Base-by-base conservation (phyloP, 2,113 vertebrate genomes). In the Pluvialis apricaria region DNA sequence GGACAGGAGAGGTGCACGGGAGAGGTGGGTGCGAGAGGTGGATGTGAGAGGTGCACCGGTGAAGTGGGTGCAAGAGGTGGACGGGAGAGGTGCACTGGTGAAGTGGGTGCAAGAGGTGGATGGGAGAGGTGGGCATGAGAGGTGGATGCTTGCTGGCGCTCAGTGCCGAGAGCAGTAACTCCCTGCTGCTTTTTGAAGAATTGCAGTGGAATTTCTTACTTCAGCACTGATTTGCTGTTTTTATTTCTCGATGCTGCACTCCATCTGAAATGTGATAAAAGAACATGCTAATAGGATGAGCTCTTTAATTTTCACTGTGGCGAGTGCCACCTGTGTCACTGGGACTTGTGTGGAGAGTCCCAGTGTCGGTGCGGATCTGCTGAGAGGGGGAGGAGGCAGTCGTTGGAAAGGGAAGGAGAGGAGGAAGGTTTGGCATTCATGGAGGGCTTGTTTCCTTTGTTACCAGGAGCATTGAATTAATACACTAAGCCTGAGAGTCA, bases 401-500 rank as follows among this genome's bases (percentile, higher is more conserved):
- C 11, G 3, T 6, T 36, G 51, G 86, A 24, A 66, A 64, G 68
- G 76, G 66, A 90, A 88, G 92, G 72, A 66, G 88, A 66, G 57
- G 47, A 90, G 96, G 76, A 96, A 94, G 88, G 52, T 38, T 91
- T 92, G 92, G 79, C 90, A 85, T 96, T 92, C 91, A 86, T 90
- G 82, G 45, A 54, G 55, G 68, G 79, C 89, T 95, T 88, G 81
- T 89, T 96, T 93, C 92, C 95, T 96, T 95, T 96, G 96, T 97
- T 97, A 97, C 87, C 71, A 94, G 68, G 89, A 97, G 89, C 94
- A 88, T 1, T 96, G 94, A 97, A 96, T 92, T 97, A 96, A 96
- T 94, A 91, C 89, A 66, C 75, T 96, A 94, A 95, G 96, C 96
- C 96, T 95, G 96, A 95, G 94, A 95, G 87, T 96, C 97, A 95